A percentile compares a stretch with the other conserved stretches of the same genome.
phyloP scores from a whole-genome alignment of 2,113 vertebrate species.

The Plestiodon gilberti region DNA sequence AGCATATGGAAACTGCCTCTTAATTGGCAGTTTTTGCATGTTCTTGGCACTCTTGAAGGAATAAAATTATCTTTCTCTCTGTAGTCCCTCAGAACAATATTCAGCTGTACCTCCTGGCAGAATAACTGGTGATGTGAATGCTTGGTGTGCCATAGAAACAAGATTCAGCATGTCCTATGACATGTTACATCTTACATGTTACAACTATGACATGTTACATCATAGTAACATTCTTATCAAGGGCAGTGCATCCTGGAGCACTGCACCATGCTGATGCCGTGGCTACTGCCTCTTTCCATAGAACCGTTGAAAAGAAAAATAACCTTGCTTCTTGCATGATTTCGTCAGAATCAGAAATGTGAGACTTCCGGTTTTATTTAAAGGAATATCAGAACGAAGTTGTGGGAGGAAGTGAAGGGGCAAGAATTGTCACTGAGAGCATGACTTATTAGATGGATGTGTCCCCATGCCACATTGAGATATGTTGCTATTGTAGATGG shows the following conservation, averaged over 20 bases:
- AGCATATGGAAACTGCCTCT: not conserved
- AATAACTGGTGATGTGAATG: not conserved
- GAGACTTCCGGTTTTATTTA: not conserved
- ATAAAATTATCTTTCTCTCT: not conserved
- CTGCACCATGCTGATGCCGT: no score
- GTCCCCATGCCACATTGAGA: not conserved
- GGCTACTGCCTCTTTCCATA: no score
- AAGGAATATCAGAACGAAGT: no score
- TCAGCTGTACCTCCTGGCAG: not conserved
- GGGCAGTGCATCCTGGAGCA: no score
- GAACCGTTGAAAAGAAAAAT: no score
- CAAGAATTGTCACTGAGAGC: not conserved
- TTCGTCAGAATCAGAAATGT: no score
- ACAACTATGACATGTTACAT: no score
- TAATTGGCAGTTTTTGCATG: not conserved
- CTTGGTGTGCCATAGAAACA: not conserved
- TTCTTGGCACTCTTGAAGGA: not conserved
- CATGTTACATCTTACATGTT: no score
- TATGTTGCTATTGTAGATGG: not conserved
- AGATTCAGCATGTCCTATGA: not conserved
- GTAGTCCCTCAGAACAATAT: not conserved
- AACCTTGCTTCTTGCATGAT: no score
- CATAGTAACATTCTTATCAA: no score
- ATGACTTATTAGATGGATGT: not conserved
- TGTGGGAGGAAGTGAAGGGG: not conserved